These are phyloP conservation scores for Falco cherrug DNA, from an alignment of 2,797 vertebrate species.

Conservation along the genomic window DNA sequence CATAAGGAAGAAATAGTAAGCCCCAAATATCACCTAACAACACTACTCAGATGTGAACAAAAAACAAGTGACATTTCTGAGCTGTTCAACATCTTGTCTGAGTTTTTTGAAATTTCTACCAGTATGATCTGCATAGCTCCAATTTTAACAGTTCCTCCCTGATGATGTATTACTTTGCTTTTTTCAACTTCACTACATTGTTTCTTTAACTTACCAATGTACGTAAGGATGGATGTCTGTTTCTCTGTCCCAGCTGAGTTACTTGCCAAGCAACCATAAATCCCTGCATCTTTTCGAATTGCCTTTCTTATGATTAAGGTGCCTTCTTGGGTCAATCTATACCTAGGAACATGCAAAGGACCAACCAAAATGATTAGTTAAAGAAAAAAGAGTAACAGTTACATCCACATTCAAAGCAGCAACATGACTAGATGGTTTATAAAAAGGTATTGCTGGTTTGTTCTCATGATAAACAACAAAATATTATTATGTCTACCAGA, in stretches of 20 bases:
- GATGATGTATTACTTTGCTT: neutral
- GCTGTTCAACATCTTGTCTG: neutral
- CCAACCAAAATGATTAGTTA: neutral
- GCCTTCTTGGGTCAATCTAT: conserved; percentile 87
- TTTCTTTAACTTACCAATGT: conserved; percentile 80
- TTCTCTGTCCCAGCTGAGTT: conserved; percentile 89
- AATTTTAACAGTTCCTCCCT: neutral
- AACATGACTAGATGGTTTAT: neutral
- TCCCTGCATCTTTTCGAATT: conserved; percentile 85
- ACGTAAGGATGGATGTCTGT: conserved; percentile 83
- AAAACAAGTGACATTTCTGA: neutral
- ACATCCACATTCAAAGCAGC: neutral
- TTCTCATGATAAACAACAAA: neutral
- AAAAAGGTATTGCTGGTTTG: neutral
- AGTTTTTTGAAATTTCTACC: neutral
- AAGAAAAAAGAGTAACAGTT: neutral
- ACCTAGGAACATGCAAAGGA: conserved; percentile 72
- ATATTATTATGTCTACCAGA: neutral
- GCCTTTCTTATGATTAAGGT: conserved; percentile 86
- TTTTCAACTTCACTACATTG: neutral
- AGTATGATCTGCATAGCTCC: neutral
- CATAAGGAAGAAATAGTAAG: neutral
- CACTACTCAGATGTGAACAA: neutral
- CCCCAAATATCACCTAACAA: neutral
- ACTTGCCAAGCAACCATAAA: conserved; percentile 93